A percentile compares a stretch with the other conserved stretches of the same genome.
phyloP scores from a whole-genome alignment of 2,797 vertebrate genomes.

The Siniperca scherzeri region DNA sequence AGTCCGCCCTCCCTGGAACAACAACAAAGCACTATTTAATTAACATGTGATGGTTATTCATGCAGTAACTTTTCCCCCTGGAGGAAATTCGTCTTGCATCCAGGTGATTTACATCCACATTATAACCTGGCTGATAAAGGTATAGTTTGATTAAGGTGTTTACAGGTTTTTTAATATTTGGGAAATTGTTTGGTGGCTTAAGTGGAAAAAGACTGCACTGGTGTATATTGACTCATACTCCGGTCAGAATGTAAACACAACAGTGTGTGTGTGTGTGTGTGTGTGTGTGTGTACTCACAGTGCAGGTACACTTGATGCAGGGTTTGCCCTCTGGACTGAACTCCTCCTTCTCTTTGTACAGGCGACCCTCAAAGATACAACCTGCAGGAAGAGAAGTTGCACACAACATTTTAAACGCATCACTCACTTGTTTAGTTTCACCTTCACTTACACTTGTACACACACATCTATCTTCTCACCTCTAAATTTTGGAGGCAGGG shows the following conservation, averaged over 20 bases:
- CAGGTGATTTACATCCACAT: background rate
- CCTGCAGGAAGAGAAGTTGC: slow-evolving; percentile 35
- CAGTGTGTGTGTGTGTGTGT: slow-evolving; percentile 6
- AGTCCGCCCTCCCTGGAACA: slow-evolving; percentile 91
- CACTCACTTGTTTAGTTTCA: background rate
- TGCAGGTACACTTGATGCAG: slow-evolving; percentile 93
- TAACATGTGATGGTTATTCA: no score
- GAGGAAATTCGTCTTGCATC: background rate
- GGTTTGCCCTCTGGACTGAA: slow-evolving; percentile 94
- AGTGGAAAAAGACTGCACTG: background rate
- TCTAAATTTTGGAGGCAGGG: background rate
- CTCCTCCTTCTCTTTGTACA: slow-evolving; percentile 94
- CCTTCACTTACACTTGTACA: background rate
- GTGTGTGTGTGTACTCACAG: slow-evolving; percentile 87
- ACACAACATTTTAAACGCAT: background rate
- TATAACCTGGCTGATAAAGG: background rate
- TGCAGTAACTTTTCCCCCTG: no score
- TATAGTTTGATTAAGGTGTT: background rate
- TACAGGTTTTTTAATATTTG: background rate
- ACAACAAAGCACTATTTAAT: slow-evolving; percentile 33
- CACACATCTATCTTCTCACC: background rate
- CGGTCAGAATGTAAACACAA: slow-evolving; percentile 13
- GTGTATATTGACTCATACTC: background rate
- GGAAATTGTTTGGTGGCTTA: background rate
- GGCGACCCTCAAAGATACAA: slow-evolving; percentile 91